Conservation (phyloP, 1,140 invertebrate species). For the Mesaphorura yosii region DNA sequence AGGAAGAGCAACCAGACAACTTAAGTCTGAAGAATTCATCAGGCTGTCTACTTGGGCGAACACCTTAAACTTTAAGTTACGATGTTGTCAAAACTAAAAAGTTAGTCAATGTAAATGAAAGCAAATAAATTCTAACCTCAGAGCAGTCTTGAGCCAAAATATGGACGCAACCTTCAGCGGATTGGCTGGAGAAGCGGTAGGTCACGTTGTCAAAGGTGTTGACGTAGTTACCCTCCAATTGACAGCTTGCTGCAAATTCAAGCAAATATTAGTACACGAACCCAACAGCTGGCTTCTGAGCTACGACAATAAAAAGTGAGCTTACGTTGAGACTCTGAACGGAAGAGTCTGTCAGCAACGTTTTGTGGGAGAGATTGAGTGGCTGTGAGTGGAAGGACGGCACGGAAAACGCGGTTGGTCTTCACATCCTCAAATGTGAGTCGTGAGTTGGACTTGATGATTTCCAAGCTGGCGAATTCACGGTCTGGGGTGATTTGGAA, state of each 20-base stretch:
- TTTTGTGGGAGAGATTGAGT: slow-evolving; percentile 17
- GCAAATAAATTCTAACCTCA: too few species aligned
- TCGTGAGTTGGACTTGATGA: slow-evolving; percentile 10
- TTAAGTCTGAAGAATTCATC: too few species aligned
- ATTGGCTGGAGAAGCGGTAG: slow-evolving; percentile 5
- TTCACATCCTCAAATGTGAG: slow-evolving; percentile 16
- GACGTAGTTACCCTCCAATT: slow-evolving; percentile 7
- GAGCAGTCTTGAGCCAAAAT: slow-evolving; percentile 25
- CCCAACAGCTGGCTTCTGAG: too few species aligned
- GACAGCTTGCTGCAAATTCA: slow-evolving; percentile 3
- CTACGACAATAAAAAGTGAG: too few species aligned
- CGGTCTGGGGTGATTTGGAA: slow-evolving; percentile 14
- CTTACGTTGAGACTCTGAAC: slow-evolving; percentile 6
- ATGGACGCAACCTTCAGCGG: slow-evolving; percentile 13
- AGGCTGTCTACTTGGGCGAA: too few species aligned
- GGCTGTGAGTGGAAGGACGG: slow-evolving; percentile 24
- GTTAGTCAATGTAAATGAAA: too few species aligned
- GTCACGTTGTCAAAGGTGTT: slow-evolving; percentile 18
- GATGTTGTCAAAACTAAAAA: too few species aligned
- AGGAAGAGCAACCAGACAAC: too few species aligned
- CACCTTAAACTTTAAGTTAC: too few species aligned
- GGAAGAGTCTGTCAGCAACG: slow-evolving; percentile 12
- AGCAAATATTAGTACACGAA: too few species aligned
- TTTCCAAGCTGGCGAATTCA: slow-evolving; percentile 13
- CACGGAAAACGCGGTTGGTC: slow-evolving; percentile 5